Conservation (phyloP, 1,140 invertebrate genomes). For the Gryon sp. region DNA sequence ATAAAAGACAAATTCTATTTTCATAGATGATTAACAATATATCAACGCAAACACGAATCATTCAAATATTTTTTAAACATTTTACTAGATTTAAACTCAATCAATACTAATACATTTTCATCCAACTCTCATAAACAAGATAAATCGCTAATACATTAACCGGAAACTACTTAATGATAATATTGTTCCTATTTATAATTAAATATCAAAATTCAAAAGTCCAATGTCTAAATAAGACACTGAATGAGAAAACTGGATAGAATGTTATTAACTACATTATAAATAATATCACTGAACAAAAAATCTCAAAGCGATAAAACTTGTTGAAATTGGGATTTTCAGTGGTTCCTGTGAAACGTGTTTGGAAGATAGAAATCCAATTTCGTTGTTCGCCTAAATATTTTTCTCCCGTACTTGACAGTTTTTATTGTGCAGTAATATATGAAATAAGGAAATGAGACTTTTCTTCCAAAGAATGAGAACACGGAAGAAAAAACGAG, state of each 20-base stretch:
- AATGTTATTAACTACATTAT: conserved; percentile 16
- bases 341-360: conserved; percentile 14
- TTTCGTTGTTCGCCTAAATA: conserved; percentile 27
- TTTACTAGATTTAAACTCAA: conserved; percentile 19
- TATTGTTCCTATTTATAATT: no score
- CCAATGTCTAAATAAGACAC: conserved; percentile 7
- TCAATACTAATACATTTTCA: conserved; percentile 36
- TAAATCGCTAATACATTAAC: conserved; percentile 24
- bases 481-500: neutral
- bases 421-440: conserved; percentile 23
- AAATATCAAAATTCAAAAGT: neutral
- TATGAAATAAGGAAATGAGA: conserved; percentile 9
- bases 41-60: conserved; percentile 19
- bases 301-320: conserved; percentile 21
- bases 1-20: conserved; percentile 3
- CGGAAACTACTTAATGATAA: no score
- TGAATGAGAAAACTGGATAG: conserved; percentile 8
- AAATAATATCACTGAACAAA: conserved; percentile 15
- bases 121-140: conserved; percentile 34
- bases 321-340: conserved; percentile 17
- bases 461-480: no score
- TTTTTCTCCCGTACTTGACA: conserved; percentile 26
- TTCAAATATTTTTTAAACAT: conserved; percentile 13
- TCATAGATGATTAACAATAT: conserved; percentile 14
- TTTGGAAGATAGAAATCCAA: conserved; percentile 25